These are phyloP conservation scores for Conops quadrifasciatus DNA, from an alignment of 2,888 invertebrate species.

Conservation along the genomic window DNA sequence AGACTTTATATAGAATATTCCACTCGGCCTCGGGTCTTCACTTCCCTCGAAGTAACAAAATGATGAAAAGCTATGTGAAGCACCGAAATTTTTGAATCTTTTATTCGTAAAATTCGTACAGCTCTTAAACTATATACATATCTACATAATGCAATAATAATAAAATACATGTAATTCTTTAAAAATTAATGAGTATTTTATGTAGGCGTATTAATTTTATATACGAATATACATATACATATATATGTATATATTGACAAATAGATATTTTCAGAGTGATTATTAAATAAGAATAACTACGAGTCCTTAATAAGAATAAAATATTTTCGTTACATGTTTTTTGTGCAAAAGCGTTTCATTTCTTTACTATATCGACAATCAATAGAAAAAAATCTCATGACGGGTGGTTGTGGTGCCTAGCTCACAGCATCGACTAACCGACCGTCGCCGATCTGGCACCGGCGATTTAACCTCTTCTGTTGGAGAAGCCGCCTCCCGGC, in stretches of 20 bases:
- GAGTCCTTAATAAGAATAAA: background rate
- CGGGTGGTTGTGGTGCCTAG: background rate
- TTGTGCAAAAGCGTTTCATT: background rate
- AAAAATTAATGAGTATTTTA: too few relatives aligned
- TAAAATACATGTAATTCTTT: too few relatives aligned
- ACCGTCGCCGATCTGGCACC: background rate
- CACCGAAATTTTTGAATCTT: too few relatives aligned
- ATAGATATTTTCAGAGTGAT: background rate
- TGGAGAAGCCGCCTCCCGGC: slow-evolving; percentile 45
- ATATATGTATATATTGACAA: background rate
- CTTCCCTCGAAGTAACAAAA: too few relatives aligned
- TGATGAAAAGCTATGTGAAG: too few relatives aligned
- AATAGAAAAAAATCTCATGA: background rate
- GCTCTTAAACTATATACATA: too few relatives aligned
- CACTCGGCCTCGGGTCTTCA: too few relatives aligned
- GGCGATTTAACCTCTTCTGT: slow-evolving; percentile 54
- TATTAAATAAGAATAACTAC: background rate
- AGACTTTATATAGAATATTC: too few relatives aligned
- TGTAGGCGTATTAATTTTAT: background rate
- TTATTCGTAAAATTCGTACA: too few relatives aligned
- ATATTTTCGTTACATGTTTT: background rate
- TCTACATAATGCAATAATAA: too few relatives aligned
- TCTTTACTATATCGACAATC: background rate
- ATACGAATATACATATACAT: background rate
- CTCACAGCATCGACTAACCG: background rate